phyloP scores from a whole-genome alignment of 2,113 vertebrate species.

The Nesogale talazaci region DNA sequence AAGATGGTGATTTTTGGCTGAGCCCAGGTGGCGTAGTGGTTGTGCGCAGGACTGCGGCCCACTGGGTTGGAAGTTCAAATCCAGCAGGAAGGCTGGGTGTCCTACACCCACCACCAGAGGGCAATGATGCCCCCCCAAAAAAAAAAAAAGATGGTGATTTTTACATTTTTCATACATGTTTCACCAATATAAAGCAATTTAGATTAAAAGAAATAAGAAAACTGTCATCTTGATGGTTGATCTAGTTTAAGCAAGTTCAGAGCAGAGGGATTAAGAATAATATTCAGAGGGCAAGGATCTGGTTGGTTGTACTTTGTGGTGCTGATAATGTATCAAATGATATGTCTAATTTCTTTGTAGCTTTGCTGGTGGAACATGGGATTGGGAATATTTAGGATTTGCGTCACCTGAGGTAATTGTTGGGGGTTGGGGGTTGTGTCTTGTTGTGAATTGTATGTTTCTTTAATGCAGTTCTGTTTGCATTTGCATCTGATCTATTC shows the following conservation, averaged over 20 bases:
- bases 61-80: too few relatives aligned
- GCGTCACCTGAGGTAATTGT: slow-evolving; percentile 97
- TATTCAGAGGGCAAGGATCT: slow-evolving; percentile 40
- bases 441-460: slow-evolving; percentile 32
- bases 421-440: slow-evolving; percentile 27
- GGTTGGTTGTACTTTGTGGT: slow-evolving; percentile 43
- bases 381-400: slow-evolving; percentile 99
- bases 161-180: slow-evolving; percentile 59
- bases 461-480: slow-evolving; percentile 59
- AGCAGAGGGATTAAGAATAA: slow-evolving; percentile 55
- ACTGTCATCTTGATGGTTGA: slow-evolving; percentile 36
- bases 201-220: slow-evolving; percentile 55
- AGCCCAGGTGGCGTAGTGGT: too few relatives aligned
- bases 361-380: slow-evolving; percentile 99
- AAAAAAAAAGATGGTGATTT: slow-evolving; percentile 36
- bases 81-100: too few relatives aligned
- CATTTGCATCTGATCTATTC: slow-evolving; percentile 10
- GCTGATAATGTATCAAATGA: slow-evolving; percentile 74
- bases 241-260: slow-evolving; percentile 54
- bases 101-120: too few relatives aligned
- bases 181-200: slow-evolving; percentile 26
- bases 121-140: too few relatives aligned
- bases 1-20: slow-evolving; percentile 48
- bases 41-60: too few relatives aligned
- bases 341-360: slow-evolving; percentile 88